These are phyloP conservation scores for Trogon surrucura DNA, from an alignment of 2,113 vertebrate species.

Conservation along the genomic window DNA sequence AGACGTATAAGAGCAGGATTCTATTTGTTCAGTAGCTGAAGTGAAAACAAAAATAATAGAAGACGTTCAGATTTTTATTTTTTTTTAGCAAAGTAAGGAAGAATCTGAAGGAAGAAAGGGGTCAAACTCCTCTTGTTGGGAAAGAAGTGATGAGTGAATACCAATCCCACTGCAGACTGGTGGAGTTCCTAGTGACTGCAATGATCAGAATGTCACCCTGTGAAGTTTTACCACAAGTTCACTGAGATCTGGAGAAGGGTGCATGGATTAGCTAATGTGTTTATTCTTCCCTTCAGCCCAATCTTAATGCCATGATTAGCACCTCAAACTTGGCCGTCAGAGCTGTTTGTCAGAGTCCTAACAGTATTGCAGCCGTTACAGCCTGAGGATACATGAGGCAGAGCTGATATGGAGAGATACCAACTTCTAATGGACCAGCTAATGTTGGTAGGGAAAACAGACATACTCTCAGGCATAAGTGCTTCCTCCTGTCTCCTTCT, in stretches of 20 bases:
- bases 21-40: neutral
- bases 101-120: neutral
- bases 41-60: neutral
- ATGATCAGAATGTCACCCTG: neutral
- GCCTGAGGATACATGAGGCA: neutral
- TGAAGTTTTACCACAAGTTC: neutral
- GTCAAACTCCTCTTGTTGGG: neutral
- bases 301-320: neutral
- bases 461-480: neutral
- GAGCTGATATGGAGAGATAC: neutral
- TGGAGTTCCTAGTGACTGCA: neutral
- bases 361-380: neutral
- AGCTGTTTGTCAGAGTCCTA: neutral
- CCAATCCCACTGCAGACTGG: fast-evolving
- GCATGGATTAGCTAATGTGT: neutral
- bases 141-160: neutral
- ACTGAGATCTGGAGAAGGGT: neutral
- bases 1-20: neutral
- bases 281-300: neutral
- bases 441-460: neutral
- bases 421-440: constrained; percentile 2
- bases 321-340: neutral
- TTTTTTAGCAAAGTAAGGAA: neutral
- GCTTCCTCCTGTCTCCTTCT: neutral
- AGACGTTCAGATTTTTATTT: neutral